Evolutionary conservation across 35 echinoderm and acorn worm genomes (phyloP).

Genomic region (Apostichopus japonicus): DNA sequence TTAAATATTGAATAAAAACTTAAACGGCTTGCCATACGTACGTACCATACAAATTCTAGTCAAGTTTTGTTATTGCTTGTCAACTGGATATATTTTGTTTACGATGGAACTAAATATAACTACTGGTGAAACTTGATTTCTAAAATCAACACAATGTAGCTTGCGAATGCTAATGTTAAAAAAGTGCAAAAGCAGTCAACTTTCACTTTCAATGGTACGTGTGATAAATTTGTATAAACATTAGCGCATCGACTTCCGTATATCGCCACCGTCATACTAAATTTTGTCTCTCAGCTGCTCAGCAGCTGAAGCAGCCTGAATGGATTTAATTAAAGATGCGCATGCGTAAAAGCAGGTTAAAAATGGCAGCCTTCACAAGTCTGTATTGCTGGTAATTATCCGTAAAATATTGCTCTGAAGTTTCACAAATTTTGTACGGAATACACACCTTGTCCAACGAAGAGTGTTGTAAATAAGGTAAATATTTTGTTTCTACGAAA

Average conservation of each 20-base stretch:
- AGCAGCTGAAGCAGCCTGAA: constrained; percentile 13
- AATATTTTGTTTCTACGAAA: background rate
- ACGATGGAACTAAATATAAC: background rate
- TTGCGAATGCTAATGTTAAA: no score
- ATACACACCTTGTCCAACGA: background rate
- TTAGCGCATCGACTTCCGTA: background rate
- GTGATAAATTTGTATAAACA: no score
- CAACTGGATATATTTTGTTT: no score
- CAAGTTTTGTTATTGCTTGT: no score
- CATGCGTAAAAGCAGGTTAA: constrained; percentile 1
- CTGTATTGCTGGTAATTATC: constrained; percentile 2
- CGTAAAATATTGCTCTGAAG: background rate
- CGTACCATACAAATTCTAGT: no score
- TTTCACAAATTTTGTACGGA: background rate
- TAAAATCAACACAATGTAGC: no score
- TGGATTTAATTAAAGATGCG: constrained; percentile 38
- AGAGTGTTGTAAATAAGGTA: constrained; percentile 4
- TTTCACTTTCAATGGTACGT: no score
- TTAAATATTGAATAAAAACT: no score
- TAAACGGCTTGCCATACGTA: no score
- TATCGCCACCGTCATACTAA: background rate
- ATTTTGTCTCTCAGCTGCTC: background rate
- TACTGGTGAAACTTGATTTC: no score
- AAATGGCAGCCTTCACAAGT: constrained; percentile 45
- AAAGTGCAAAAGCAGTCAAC: background rate